Evolutionary conservation across 2,888 invertebrate genomes (phyloP), one percentile per base, ranked within the genome.

Genomic region (Liodrosophila aerea): DNA sequence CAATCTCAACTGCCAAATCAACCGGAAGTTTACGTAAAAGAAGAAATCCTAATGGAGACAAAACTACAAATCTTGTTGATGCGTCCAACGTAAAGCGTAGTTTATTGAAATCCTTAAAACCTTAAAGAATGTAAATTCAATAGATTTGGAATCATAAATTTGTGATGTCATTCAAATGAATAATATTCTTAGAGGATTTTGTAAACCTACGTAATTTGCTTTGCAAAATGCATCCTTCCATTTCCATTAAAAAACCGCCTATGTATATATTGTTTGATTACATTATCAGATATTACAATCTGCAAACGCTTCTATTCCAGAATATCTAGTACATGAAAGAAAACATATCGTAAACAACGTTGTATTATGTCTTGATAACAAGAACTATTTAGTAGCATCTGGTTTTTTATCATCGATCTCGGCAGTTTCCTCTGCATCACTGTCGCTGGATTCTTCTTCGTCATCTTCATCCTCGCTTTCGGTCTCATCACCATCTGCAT

Each of bases 81-180:
- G 40, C 68, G 0, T 86, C 86, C 0, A 50, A 70, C 3, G 89
- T 88, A 1, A 90, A 89, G 53, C 84, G 90, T 1, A 89, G 80
- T 40, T 68, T 90, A 2, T 64, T 89, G 40, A 63, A 66, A 11
- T 77, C 81, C 1, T 52, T 86, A 7, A 78, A 57, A 53, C 78
- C 85, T 5, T 22, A 22, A 22, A 22, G n/a, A n/a, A n/a, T n/a
- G n/a, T n/a, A n/a, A n/a, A n/a, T n/a, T n/a, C n/a, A n/a, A n/a
- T n/a, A n/a, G n/a, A n/a, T 18, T 85, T 88, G 1, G 61, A 54
- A 5, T 56, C 72, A 9, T 46, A 73, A 11, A 40, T 65, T 0
- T 68, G 46, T 1, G 4, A 50, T 47, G 27, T 8, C 47, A 7
- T 66, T 67, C 15, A 87, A 85, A 41, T 13, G 41, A 15, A 63